phyloP scores from a whole-genome alignment of 2,797 vertebrate genomes.

The Brotula barbata region DNA sequence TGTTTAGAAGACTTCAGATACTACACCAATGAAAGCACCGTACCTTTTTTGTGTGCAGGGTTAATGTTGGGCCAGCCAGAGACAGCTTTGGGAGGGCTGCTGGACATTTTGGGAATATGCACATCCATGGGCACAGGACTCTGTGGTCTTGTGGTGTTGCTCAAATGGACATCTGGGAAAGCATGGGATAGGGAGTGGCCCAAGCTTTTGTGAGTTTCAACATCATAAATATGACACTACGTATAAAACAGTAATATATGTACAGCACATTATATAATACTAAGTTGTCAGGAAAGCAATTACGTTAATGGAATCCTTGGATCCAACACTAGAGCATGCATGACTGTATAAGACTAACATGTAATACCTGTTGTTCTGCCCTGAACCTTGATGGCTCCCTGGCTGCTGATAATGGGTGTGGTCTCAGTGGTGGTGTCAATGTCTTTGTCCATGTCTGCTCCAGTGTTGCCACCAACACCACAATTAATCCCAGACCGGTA shows the following conservation, averaged over 20 bases:
- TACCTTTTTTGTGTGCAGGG: conserved; percentile 93
- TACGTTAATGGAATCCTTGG: not conserved
- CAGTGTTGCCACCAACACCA: conserved; percentile 70
- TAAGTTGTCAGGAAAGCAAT: not conserved
- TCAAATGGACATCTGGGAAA: conserved; percentile 86
- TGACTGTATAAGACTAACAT: not conserved
- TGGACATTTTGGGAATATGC: conserved; percentile 83
- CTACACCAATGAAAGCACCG: not conserved
- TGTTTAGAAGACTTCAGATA: not conserved
- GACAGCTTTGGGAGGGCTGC: conserved; percentile 87
- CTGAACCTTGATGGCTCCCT: conserved; percentile 93
- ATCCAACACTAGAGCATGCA: not conserved
- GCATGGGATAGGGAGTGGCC: conserved; percentile 75
- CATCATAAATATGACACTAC: not conserved
- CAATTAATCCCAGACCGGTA: conserved; percentile 73
- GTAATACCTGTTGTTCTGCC: conserved; percentile 85
- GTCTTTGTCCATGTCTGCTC: conserved; percentile 90
- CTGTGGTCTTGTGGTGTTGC: conserved; percentile 81
- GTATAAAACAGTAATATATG: not conserved
- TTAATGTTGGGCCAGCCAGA: conserved; percentile 84
- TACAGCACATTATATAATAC: too few relatives aligned
- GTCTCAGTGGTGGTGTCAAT: conserved; percentile 80
- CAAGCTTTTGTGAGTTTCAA: conserved; percentile 14
- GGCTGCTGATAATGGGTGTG: conserved; percentile 84
- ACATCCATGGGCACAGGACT: conserved; percentile 80